phyloP scores from a whole-genome alignment of 2,888 invertebrate species.

The Luperina testacea region DNA sequence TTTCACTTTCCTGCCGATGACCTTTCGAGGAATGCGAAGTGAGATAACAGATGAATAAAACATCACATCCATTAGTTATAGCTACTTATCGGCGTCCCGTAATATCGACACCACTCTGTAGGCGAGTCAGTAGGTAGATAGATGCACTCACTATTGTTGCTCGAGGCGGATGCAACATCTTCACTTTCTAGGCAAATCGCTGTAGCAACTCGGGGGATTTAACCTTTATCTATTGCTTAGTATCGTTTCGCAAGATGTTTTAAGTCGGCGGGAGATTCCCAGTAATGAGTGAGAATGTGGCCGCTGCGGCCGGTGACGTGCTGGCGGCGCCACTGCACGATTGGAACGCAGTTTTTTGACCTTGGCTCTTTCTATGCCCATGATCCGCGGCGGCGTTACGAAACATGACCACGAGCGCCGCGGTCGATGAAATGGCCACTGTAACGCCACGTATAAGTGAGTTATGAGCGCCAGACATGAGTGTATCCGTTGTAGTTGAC shows the following conservation, averaged over 20 bases:
- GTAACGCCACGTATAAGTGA: conserved; percentile 48
- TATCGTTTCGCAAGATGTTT: conserved; percentile 57
- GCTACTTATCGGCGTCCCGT: conserved; percentile 37
- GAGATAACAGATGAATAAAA: conserved; percentile 84
- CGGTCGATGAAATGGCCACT: conserved; percentile 58
- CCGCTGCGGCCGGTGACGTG: conserved; percentile 42
- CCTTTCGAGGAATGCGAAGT: conserved; percentile 84
- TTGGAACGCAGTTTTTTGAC: conserved; percentile 67
- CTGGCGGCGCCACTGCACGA: conserved; percentile 44
- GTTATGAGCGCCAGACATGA: conserved; percentile 48
- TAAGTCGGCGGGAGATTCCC: conserved; percentile 62
- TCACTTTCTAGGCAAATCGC: conserved; percentile 58
- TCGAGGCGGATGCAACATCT: conserved; percentile 53
- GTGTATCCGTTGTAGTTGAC: conserved; percentile 42
- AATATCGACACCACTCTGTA: conserved; percentile 7
- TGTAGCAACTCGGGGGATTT: conserved; percentile 59
- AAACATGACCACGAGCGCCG: conserved; percentile 58
- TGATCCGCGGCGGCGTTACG: conserved; percentile 67
- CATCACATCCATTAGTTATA: conserved; percentile 67
- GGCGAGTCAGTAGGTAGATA: background rate
- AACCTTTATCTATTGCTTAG: conserved; percentile 70
- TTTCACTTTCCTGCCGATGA: conserved; percentile 88
- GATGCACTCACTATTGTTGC: conserved; percentile 49
- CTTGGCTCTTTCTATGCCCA: conserved; percentile 69
- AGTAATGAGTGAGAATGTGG: conserved; percentile 58